Conservation (phyloP, 2,888 invertebrate genomes). For the Melinaea marsaeus region DNA sequence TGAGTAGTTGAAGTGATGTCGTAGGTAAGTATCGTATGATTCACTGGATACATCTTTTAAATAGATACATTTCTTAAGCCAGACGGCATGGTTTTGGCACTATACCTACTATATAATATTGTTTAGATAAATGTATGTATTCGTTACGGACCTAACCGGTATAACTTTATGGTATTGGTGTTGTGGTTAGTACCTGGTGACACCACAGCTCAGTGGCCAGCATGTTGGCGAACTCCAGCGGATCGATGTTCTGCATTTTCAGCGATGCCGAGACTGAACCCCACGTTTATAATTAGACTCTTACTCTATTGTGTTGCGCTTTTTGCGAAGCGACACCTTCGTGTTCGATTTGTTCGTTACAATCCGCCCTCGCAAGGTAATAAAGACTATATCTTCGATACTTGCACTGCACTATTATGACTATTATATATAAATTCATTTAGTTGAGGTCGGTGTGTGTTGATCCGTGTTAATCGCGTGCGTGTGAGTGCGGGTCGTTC, state of each 20-base stretch:
- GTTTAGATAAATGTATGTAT: constrained; percentile 11
- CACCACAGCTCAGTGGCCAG: constrained; percentile 90
- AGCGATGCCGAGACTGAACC: constrained; percentile 54
- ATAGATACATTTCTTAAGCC: constrained; percentile 19
- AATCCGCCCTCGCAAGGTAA: constrained; percentile 73
- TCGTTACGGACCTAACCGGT: constrained; percentile 5
- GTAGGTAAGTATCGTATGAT: constrained; percentile 25
- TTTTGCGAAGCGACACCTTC: constrained; percentile 77
- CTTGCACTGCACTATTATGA: constrained; percentile 22
- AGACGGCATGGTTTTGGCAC: constrained; percentile 35
- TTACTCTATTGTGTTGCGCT: constrained; percentile 77
- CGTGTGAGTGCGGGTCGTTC: constrained; percentile 77
- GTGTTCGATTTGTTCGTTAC: constrained; percentile 75
- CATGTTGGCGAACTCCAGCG: constrained; percentile 90
- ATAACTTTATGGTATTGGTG: constrained; percentile 5
- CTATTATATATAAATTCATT: constrained; percentile 26
- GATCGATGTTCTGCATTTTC: constrained; percentile 82
- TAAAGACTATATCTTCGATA: constrained; percentile 52
- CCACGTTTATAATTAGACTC: constrained; percentile 76
- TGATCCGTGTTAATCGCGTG: constrained; percentile 57
- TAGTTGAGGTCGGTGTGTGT: constrained; percentile 46
- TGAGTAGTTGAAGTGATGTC: constrained; percentile 17
- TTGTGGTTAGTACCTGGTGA: constrained; percentile 81
- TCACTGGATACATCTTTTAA: constrained; percentile 28
- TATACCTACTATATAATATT: constrained; percentile 2